A percentile compares a stretch with the other conserved stretches of the same genome.
phyloP scores from a whole-genome alignment of 2,888 invertebrate species.

The Pristionchus exspectatus region DNA sequence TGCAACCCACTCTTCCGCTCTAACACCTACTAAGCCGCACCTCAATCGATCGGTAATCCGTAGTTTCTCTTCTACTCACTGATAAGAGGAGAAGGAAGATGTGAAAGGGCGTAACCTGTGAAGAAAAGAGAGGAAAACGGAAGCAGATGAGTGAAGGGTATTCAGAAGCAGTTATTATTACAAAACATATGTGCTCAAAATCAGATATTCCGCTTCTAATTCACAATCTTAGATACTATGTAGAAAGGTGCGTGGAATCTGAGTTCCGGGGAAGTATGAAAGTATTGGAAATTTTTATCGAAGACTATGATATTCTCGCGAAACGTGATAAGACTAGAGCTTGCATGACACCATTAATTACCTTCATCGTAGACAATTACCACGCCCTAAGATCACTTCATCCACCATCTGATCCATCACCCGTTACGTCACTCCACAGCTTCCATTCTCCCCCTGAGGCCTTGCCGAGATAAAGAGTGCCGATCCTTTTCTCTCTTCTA shows the following conservation, averaged over 20 bases:
- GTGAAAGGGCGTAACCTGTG: slow-evolving; percentile 37
- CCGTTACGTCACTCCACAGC: not conserved
- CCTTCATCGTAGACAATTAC: not conserved
- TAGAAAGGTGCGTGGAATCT: no score
- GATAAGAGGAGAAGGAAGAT: not conserved
- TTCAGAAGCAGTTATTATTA: not conserved
- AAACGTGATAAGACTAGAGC: not conserved
- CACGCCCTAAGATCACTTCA: not conserved
- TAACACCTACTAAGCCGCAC: slow-evolving; percentile 29
- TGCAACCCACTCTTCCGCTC: not conserved
- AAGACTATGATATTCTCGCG: not conserved
- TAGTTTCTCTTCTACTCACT: slow-evolving; percentile 32
- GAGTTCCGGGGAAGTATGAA: no score
- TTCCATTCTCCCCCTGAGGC: slow-evolving; percentile 23
- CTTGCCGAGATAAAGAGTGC: not conserved
- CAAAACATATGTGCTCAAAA: not conserved
- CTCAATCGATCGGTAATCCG: slow-evolving; percentile 22
- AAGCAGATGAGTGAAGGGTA: not conserved
- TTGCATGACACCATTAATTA: not conserved
- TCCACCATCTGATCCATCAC: not conserved
- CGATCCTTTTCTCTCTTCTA: not conserved
- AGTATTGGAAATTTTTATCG: not conserved
- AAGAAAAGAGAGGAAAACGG: not conserved
- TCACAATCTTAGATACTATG: no score
- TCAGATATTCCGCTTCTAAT: no score